Conservation (phyloP, 2,888 invertebrate species). For the Drosophila parthenogenetica region DNA sequence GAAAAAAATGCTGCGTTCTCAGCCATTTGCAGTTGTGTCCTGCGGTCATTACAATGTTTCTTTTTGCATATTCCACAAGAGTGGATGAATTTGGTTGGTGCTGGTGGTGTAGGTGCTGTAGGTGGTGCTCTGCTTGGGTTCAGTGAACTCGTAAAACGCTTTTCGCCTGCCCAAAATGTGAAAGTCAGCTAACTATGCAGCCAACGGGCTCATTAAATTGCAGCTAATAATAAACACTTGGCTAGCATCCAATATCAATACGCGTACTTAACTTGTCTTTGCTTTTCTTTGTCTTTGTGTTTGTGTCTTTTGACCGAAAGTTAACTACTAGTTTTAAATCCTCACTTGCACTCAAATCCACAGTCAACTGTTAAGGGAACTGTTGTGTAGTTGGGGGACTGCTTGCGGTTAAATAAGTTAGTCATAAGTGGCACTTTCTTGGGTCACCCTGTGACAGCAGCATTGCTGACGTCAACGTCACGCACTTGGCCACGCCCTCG, state of each 20-base stretch:
- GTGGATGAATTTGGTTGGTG: constrained; percentile 15
- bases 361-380: constrained; percentile 4
- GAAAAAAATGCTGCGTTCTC: constrained; percentile 29
- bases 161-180: constrained; percentile 54
- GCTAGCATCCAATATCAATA: constrained; percentile 35
- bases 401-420: constrained; percentile 26
- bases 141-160: constrained; percentile 71
- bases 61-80: constrained; percentile 65
- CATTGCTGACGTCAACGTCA: constrained; percentile 65
- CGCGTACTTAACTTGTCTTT: constrained; percentile 27
- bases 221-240: constrained; percentile 67
- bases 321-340: constrained; percentile 56
- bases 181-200: constrained; percentile 72
- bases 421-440: constrained; percentile 43
- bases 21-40: constrained; percentile 72
- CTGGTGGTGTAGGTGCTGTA: not conserved
- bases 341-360: constrained; percentile 50
- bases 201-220: constrained; percentile 58
- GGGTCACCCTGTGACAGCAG: constrained; percentile 25
- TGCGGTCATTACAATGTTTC: constrained; percentile 72
- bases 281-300: too few species aligned
- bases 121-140: constrained; percentile 35
- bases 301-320: constrained; percentile 1
- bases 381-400: not conserved
- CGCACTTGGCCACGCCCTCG: constrained; percentile 46